These are phyloP conservation scores for Pristionchus exspectatus DNA, from an alignment of 2,888 invertebrate genomes.

Conservation along the genomic window DNA sequence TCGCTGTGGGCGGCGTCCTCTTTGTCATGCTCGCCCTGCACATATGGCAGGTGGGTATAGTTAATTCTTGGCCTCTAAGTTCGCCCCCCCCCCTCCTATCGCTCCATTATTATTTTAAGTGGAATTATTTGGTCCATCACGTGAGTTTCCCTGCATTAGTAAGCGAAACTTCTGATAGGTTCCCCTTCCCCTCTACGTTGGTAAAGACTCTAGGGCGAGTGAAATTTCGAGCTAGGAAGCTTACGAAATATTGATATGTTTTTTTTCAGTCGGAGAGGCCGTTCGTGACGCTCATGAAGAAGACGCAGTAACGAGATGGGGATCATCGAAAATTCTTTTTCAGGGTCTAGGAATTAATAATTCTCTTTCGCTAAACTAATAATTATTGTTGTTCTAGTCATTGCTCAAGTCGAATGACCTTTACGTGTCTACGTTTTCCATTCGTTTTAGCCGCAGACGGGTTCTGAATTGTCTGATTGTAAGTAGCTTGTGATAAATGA, in stretches of 20 bases:
- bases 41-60: conserved; percentile 56
- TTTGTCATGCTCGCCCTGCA: conserved; percentile 62
- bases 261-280: neutral
- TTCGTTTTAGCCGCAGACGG: neutral
- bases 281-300: conserved; percentile 25
- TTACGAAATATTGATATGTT: too few species aligned
- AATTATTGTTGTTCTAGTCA: neutral
- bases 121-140: too few species aligned
- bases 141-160: too few species aligned
- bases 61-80: neutral
- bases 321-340: neutral
- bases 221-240: too few species aligned
- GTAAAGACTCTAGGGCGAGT: too few species aligned
- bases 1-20: conserved; percentile 73
- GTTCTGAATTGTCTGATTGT: neutral
- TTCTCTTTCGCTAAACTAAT: neutral
- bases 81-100: too few species aligned
- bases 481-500: neutral
- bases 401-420: neutral
- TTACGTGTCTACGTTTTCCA: neutral
- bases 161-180: too few species aligned
- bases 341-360: neutral
- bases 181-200: too few species aligned
- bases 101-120: too few species aligned
- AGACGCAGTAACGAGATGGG: conserved; percentile 19